phyloP scores from a whole-genome alignment of 2,113 vertebrate genomes.

The Cryptotis parvus region DNA sequence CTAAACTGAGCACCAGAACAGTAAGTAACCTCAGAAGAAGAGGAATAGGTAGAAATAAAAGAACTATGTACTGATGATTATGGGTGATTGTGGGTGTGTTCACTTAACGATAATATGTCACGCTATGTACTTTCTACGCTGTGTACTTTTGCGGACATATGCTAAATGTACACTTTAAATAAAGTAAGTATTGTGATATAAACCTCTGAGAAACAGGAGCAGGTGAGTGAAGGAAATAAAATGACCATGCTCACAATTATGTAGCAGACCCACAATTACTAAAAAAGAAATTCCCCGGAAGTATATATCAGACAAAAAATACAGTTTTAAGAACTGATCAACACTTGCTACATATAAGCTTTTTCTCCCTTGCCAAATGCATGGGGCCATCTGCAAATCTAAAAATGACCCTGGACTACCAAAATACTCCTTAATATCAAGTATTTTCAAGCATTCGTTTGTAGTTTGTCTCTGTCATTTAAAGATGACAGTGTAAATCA shows the following conservation, averaged over 20 bases:
- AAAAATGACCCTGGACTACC: background rate
- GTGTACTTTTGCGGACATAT: background rate
- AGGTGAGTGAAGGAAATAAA: constrained; percentile 43
- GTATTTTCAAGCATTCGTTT: background rate
- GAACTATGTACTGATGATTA: background rate
- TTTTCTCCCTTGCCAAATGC: constrained; percentile 12
- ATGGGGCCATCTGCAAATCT: background rate
- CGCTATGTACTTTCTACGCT: background rate
- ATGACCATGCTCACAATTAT: background rate
- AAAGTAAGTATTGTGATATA: constrained; percentile 22
- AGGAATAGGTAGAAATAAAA: background rate
- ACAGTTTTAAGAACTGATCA: background rate
- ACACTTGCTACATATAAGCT: background rate
- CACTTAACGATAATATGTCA: constrained; percentile 36
- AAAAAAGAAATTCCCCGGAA: background rate
- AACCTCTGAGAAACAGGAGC: constrained; percentile 16
- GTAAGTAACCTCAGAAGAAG: background rate
- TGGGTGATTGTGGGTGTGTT: constrained; percentile 8
- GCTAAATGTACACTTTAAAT: constrained; percentile 32
- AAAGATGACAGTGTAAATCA: constrained; percentile 36
- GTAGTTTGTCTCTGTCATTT: constrained; percentile 38
- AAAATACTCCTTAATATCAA: constrained; percentile 28
- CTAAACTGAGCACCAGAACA: background rate
- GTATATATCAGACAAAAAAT: background rate
- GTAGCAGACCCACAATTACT: background rate